Conservation (phyloP, 2,797 vertebrate species). For the Cyprinella venusta region DNA sequence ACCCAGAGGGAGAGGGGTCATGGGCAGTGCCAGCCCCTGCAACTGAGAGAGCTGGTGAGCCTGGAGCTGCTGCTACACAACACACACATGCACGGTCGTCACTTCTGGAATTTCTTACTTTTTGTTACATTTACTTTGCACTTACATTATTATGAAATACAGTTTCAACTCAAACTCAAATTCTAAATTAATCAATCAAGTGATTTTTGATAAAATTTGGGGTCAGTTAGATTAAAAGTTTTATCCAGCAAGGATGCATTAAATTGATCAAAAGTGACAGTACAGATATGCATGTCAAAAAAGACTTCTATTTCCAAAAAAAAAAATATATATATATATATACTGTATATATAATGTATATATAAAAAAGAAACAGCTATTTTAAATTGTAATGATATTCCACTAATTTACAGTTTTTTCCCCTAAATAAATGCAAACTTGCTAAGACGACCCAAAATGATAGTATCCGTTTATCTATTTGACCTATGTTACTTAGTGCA, state of each 20-base stretch:
- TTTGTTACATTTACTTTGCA: background rate
- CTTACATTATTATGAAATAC: background rate
- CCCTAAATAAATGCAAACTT: no score
- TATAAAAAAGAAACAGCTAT: background rate
- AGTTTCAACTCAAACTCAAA: background rate
- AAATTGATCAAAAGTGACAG: background rate
- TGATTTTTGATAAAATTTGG: background rate
- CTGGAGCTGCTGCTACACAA: constrained; percentile 97
- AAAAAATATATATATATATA: background rate
- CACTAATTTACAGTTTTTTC: background rate
- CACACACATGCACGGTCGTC: constrained; percentile 68
- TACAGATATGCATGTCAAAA: background rate
- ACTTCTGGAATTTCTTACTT: constrained; percentile 27
- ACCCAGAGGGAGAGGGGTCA: constrained; percentile 93
- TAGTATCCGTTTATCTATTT: background rate
- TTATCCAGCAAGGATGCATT: background rate
- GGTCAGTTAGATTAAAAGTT: background rate
- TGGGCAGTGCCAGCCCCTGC: constrained; percentile 93
- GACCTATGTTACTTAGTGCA: background rate
- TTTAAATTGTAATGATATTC: no score
- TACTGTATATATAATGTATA: background rate
- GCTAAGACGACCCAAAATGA: no score
- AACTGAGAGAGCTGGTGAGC: constrained; percentile 99
- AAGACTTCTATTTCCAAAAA: background rate
- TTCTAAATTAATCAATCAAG: background rate